Evolutionary conservation across 1,140 invertebrate species (phyloP), one percentile per base, ranked within the genome.

Genomic region (Acyrthosiphon pisum): DNA sequence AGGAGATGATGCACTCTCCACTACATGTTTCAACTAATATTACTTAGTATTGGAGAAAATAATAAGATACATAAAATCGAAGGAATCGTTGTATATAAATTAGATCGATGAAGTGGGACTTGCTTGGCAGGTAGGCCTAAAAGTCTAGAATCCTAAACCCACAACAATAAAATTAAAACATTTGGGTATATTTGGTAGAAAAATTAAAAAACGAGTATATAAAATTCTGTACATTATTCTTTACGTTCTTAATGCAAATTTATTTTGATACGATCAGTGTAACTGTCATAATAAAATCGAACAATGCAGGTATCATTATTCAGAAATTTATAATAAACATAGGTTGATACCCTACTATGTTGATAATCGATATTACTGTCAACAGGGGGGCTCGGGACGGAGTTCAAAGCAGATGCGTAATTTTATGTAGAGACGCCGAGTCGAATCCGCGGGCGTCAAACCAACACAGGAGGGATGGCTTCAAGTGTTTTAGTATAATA

Each of bases 21-120:
- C 14, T n/a, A n/a, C 14, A 76, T 14, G 14, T 14, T 76, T 76
- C 14, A 18, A 76, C 60, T 76, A 76, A n/a, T 76, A 76, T 76
- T 76, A 76, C 30, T 76, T 68, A n/a, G 60, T 76, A 76, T 76
- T n/a, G n/a, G 60, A 76, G 60, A 76, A 76, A 76, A n/a, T n/a
- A 18, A 18, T n/a, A 76, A 76, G 30, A 76, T n/a, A n/a, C 30
- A 76, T n/a, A 2, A 18, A 76, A 76, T n/a, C 30, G 30, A 76
- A n/a, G 60, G n/a, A 76, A 76, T 76, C 14, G 18, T 76, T 14
- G 60, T 76, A 76, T 76, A 76, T n/a, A n/a, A 76, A 76, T n/a
- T 6, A n/a, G 60, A 76, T n/a, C 4, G 30, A 76, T 6, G 60
- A 14, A 68, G 26, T 68, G 11, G 4, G 60, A 30, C n/a, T 14